A percentile compares a stretch with the other conserved stretches of the same genome.
Evolutionary conservation across 2,888 invertebrate species (phyloP).

Genomic region (Cantharis nigra): DNA sequence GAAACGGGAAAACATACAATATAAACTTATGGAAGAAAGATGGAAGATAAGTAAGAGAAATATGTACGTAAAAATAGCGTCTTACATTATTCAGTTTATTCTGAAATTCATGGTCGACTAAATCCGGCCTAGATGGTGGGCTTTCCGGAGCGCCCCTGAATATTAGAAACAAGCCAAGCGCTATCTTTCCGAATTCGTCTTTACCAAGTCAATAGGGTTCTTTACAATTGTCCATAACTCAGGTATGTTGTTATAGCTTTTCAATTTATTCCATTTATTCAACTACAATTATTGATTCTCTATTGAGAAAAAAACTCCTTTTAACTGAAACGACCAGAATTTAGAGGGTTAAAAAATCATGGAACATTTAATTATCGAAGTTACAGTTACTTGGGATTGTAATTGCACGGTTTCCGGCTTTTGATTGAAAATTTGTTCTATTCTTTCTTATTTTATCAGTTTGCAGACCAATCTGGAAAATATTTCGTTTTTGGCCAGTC

Average conservation of each 20-base stretch:
- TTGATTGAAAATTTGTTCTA: not conserved
- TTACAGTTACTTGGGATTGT: not conserved
- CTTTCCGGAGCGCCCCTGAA: slow-evolving; percentile 41
- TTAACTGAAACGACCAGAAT: not conserved
- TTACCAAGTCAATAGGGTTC: slow-evolving; percentile 47
- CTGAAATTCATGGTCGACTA: slow-evolving; percentile 47
- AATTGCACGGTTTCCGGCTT: not conserved
- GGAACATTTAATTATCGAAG: not conserved
- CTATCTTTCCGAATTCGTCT: slow-evolving; percentile 38
- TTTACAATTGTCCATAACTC: slow-evolving; percentile 26
- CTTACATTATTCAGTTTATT: slow-evolving; percentile 51
- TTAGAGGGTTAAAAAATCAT: not conserved
- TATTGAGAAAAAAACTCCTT: not conserved
- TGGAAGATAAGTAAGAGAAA: slow-evolving; percentile 26
- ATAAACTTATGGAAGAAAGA: slow-evolving; percentile 19
- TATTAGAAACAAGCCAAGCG: slow-evolving; percentile 45
- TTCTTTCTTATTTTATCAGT: not conserved
- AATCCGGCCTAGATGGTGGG: slow-evolving; percentile 46
- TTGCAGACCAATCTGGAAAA: not conserved
- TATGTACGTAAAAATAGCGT: slow-evolving; percentile 32
- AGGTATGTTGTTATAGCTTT: slow-evolving; percentile 24
- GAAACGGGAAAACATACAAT: not conserved
- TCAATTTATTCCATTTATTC: slow-evolving; percentile 1
- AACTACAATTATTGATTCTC: not conserved
- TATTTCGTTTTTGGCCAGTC: not conserved